These are phyloP conservation scores for Heptranchias perlo DNA, from an alignment of 2,113 vertebrate genomes.

Conservation along the genomic window DNA sequence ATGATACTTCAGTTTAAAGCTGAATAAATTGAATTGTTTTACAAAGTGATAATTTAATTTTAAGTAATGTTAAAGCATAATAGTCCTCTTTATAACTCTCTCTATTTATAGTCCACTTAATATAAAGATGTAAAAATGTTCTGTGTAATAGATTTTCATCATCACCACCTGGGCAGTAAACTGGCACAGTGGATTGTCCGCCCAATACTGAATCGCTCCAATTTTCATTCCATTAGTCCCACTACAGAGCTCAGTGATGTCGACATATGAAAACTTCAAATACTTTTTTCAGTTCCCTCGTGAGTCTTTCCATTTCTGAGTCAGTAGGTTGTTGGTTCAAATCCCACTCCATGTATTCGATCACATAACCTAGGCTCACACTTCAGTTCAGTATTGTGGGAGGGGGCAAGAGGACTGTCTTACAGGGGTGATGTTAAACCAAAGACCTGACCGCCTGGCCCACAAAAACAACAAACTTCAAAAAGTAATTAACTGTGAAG, in stretches of 20 bases:
- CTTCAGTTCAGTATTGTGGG: neutral
- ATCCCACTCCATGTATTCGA: neutral
- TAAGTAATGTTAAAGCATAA: neutral
- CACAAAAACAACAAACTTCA: too few relatives aligned
- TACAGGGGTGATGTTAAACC: too few relatives aligned
- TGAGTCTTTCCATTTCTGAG: neutral
- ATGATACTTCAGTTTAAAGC: neutral
- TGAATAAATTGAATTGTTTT: slow-evolving; percentile 1
- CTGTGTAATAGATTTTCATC: neutral
- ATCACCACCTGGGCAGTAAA: neutral
- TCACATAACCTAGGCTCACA: neutral
- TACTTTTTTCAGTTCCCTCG: neutral
- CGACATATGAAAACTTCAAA: neutral
- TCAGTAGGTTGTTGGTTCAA: neutral
- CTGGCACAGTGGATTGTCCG: neutral
- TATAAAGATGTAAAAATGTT: neutral
- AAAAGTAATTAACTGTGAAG: too few relatives aligned
- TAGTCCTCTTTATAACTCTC: neutral
- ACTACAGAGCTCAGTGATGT: neutral
- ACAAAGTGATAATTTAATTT: neutral
- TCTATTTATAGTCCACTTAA: neutral
- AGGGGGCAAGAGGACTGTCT: too few relatives aligned
- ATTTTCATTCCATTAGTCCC: neutral
- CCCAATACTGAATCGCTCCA: neutral
- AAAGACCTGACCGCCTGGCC: too few relatives aligned